Percentiles rank a stretch among this genome's conserved stretches.
Conservation (phyloP, 2,888 invertebrate genomes). For the Stenolophus ochropezus region DNA sequence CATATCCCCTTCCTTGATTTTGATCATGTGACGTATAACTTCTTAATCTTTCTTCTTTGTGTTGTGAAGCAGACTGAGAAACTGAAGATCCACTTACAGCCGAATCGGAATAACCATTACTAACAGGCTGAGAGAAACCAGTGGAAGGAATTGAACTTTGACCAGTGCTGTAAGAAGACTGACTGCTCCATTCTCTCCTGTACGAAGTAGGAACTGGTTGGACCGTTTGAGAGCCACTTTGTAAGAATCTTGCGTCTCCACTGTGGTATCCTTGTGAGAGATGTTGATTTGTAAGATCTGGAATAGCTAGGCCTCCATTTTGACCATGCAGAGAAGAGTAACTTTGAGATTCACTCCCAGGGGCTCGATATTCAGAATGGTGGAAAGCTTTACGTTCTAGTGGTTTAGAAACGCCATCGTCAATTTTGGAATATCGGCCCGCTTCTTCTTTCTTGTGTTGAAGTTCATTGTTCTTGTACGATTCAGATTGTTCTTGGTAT, state of each 20-base stretch:
- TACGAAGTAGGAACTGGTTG: neutral
- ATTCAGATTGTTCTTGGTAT: constrained; percentile 69
- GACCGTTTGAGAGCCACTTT: neutral
- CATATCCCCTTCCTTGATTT: neutral
- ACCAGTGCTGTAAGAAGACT: neutral
- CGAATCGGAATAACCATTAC: neutral
- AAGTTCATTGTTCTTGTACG: constrained; percentile 71
- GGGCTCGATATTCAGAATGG: constrained; percentile 71
- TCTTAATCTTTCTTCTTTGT: neutral
- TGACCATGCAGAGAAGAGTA: neutral
- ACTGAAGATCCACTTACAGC: neutral
- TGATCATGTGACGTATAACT: neutral
- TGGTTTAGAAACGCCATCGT: constrained; percentile 70
- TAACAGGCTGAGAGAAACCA: neutral
- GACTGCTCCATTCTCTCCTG: constrained; percentile 9
- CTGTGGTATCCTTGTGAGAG: neutral
- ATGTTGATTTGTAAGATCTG: neutral
- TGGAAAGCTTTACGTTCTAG: constrained; percentile 70
- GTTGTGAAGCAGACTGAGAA: neutral
- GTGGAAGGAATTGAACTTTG: neutral
- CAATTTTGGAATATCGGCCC: constrained; percentile 70
- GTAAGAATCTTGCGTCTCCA: neutral
- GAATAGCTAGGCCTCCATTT: neutral
- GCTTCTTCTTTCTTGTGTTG: constrained; percentile 71
- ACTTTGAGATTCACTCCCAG: constrained; percentile 62